Conservation (phyloP, 2,113 vertebrate species). For the Montifringilla adamsi region DNA sequence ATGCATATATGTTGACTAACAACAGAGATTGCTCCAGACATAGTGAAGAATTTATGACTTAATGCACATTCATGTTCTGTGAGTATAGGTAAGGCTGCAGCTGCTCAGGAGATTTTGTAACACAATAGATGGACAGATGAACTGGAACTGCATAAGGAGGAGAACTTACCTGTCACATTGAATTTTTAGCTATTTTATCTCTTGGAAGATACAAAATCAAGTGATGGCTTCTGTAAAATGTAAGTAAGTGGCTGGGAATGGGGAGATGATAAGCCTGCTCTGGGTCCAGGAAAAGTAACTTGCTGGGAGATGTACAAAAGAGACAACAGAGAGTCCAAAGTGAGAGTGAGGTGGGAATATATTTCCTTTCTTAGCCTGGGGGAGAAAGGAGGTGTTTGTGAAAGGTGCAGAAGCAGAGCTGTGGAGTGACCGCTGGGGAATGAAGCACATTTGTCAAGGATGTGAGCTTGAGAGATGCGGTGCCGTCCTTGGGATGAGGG, state of each 20-base stretch:
- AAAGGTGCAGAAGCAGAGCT: not conserved
- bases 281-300: not conserved
- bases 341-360: not conserved
- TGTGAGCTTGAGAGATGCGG: fast-evolving
- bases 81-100: not conserved
- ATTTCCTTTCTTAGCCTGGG: not conserved
- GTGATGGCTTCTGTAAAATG: not conserved
- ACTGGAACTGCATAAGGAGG: not conserved
- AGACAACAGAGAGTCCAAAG: not conserved
- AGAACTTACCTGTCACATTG: not conserved
- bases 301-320: not conserved
- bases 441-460: not conserved
- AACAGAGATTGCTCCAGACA: not conserved
- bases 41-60: not conserved
- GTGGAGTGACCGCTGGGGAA: not conserved
- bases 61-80: not conserved
- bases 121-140: not conserved
- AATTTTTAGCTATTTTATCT: not conserved
- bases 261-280: not conserved
- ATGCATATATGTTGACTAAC: not conserved
- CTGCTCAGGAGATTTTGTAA: not conserved
- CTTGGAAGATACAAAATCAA: not conserved
- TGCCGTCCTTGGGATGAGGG: not conserved
- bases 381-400: not conserved
- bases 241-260: not conserved